Base-by-base conservation (phyloP, 2,113 vertebrate genomes). In the Shinisaurus crocodilurus region DNA sequence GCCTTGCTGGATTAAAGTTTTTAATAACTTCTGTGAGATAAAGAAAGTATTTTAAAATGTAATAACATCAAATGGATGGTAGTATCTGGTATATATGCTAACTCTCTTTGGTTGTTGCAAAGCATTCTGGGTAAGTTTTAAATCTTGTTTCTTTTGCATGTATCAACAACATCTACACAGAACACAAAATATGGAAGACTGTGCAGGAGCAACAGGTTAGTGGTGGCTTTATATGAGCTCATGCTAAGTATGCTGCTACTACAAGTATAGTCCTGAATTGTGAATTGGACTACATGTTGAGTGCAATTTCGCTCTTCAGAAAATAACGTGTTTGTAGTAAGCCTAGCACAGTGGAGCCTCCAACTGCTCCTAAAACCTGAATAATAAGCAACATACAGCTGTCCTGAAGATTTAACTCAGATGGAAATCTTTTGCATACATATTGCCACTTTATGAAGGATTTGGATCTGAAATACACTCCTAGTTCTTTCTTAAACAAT, bases 321-420 rank as follows among this genome's bases (percentile, higher is more conserved):
- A 88, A 82, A 32, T 40, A 88, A 77, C 15, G 43, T 63, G 48
- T 65, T 87, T 87, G 72, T 16, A 45, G 40, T 87, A 65, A 77
- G 40, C 86, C 40, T 15, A 16, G 5, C 29, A 87, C 86, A 63
- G 63, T 8, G 48, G 34, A 37, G 37, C 48, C 27, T 57, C 67
- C 67, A 23, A 29, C 65, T 72, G 50, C 37, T 88, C 4, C 48
- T 50, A 81, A 82, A 82, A 27, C n/a, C 69, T 88, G n/a, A 70
- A 70, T 76, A 88, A 82, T 60, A 57, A 88, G 82, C 34, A 88
- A 4, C 50, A 40, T 82, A 32, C 65, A 72, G 40, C 70, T 86
- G 85, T 75, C 60, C 50, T 57, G 85, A 37, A 75, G 69, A 57
- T 88, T 88, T 82, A 72, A 88, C 27, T 82, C 27, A 10, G n/a